Conservation (phyloP, 2,888 invertebrate genomes). For the Tachystola acroxantha region DNA sequence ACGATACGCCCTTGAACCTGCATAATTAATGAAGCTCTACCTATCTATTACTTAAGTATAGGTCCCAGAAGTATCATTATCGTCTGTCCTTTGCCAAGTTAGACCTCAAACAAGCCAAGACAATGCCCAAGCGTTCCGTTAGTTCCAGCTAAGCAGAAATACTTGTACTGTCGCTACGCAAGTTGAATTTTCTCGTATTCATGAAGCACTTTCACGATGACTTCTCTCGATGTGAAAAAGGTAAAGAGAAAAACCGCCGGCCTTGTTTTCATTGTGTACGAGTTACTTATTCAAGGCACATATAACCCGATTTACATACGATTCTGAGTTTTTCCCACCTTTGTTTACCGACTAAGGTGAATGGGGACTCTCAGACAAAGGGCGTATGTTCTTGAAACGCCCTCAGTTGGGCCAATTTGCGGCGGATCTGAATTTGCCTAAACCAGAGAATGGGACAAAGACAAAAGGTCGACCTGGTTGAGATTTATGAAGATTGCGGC, state of each 20-base stretch:
- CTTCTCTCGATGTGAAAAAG: slow-evolving; percentile 27
- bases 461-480: slow-evolving; percentile 58
- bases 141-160: slow-evolving; percentile 23
- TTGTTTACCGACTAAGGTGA: slow-evolving; percentile 43
- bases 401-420: slow-evolving; percentile 54
- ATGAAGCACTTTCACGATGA: slow-evolving; percentile 28
- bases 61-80: slow-evolving; percentile 21
- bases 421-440: slow-evolving; percentile 62
- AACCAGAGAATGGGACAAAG: slow-evolving; percentile 57
- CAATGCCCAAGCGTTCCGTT: slow-evolving; percentile 18
- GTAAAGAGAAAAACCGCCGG: slow-evolving; percentile 23
- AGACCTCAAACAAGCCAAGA: slow-evolving; percentile 18
- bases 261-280: slow-evolving; percentile 29
- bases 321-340: slow-evolving; percentile 37
- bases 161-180: too few relatives aligned
- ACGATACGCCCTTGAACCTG: slow-evolving; percentile 47
- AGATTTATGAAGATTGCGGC: slow-evolving; percentile 68
- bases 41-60: slow-evolving; percentile 12
- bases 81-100: slow-evolving; percentile 18
- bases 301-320: slow-evolving; percentile 52
- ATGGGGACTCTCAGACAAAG: slow-evolving; percentile 35
- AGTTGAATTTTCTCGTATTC: slow-evolving; percentile 28
- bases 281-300: slow-evolving; percentile 47
- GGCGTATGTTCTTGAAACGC: slow-evolving; percentile 34
- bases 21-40: slow-evolving; percentile 46